Evolutionary conservation across 92 coral and sea anemone species (phyloP).

Genomic region (Pocillopora grandis): DNA sequence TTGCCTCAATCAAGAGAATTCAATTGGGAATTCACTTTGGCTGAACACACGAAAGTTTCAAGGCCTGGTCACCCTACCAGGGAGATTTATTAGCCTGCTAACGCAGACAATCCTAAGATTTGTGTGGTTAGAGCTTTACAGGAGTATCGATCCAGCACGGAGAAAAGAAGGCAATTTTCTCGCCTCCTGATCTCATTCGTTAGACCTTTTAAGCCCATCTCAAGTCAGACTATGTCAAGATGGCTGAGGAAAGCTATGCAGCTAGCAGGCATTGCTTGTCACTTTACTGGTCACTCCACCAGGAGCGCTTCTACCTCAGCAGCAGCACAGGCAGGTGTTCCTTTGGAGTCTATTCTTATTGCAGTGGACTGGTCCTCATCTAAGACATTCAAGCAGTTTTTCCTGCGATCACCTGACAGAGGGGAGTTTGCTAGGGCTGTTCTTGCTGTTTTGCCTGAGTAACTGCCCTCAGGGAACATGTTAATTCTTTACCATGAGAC

Average conservation of each 20-base stretch:
- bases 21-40: slow-evolving; percentile 39
- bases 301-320: slow-evolving; percentile 64
- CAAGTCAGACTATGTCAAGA: slow-evolving; percentile 48
- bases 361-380: slow-evolving; percentile 73
- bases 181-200: slow-evolving; percentile 37
- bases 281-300: slow-evolving; percentile 59
- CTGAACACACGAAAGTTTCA: slow-evolving; percentile 9
- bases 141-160: slow-evolving; percentile 44
- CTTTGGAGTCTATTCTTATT: slow-evolving; percentile 45
- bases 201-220: slow-evolving; percentile 37
- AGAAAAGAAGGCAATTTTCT: slow-evolving; percentile 19
- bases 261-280: slow-evolving; percentile 40
- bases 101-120: slow-evolving; percentile 33
- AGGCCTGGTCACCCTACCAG: slow-evolving; percentile 30
- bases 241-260: slow-evolving; percentile 48
- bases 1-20: slow-evolving; percentile 14
- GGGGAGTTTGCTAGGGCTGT: slow-evolving; percentile 24
- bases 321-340: slow-evolving; percentile 48
- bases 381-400: slow-evolving; percentile 28
- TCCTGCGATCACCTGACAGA: slow-evolving; percentile 24
- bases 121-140: slow-evolving; percentile 38
- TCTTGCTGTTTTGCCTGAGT: neutral
- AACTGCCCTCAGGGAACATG: neutral
- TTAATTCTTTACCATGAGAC: neutral
- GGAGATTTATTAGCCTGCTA: slow-evolving; percentile 41